These are phyloP conservation scores for Typhlichthys eigenmanni DNA, from an alignment of 2,797 vertebrate genomes.

Conservation along the genomic window DNA sequence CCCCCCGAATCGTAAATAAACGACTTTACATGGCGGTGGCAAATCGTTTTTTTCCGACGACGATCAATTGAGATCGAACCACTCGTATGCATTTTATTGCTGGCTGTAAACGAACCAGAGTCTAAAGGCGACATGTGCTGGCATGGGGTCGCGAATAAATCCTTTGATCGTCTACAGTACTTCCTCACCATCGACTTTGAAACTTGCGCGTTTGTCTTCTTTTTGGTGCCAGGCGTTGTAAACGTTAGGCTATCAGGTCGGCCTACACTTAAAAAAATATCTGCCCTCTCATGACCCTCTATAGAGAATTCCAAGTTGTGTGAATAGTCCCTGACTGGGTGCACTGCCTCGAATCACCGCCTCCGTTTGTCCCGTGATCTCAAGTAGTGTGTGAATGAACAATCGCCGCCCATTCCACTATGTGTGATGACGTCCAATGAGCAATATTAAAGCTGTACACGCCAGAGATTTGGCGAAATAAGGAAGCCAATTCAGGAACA, in stretches of 20 bases:
- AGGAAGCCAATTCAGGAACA: constrained; percentile 11
- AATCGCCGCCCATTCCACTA: constrained; percentile 71
- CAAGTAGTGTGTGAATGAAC: constrained; percentile 56
- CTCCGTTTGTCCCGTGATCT: constrained; percentile 55
- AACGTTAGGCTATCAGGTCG: constrained; percentile 24
- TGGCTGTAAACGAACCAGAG: constrained; percentile 55
- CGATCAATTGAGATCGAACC: neutral
- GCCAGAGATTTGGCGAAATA: constrained; percentile 20
- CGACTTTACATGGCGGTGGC: neutral
- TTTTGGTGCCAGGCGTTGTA: constrained; percentile 65
- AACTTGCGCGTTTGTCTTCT: constrained; percentile 46
- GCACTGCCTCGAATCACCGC: constrained; percentile 47
- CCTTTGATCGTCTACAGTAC: constrained; percentile 59
- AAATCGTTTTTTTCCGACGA: neutral
- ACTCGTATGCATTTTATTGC: constrained; percentile 55
- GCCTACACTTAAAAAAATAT: neutral
- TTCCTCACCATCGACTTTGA: constrained; percentile 66
- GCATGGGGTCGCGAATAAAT: constrained; percentile 50
- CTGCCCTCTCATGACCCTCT: neutral
- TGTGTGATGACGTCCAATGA: constrained; percentile 44
- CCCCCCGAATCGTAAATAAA: neutral
- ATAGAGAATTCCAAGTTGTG: neutral
- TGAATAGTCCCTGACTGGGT: constrained; percentile 1
- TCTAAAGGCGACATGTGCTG: constrained; percentile 53
- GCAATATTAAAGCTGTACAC: constrained; percentile 54